These are phyloP conservation scores for Alces alces DNA, from an alignment of 2,113 vertebrate species.

Conservation along the genomic window DNA sequence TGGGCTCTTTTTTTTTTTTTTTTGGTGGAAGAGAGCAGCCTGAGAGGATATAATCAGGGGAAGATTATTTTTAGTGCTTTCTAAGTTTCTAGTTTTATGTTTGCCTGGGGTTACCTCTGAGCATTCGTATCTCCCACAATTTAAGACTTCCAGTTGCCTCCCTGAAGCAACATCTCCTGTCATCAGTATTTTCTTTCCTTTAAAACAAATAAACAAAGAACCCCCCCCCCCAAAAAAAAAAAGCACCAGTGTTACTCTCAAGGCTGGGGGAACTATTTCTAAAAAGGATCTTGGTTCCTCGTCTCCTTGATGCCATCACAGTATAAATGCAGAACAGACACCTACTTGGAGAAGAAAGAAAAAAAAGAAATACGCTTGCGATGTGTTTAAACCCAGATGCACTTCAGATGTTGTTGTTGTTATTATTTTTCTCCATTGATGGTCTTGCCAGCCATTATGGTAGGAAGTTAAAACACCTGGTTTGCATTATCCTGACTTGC, in stretches of 20 bases:
- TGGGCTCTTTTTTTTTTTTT: neutral
- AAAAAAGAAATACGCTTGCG: constrained; percentile 17
- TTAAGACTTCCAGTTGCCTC: neutral
- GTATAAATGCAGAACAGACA: constrained; percentile 60
- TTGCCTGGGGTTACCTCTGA: neutral
- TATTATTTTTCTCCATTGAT: neutral
- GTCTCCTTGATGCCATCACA: constrained; percentile 13
- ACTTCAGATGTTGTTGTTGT: constrained; percentile 52
- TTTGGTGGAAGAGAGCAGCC: neutral
- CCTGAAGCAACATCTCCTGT: neutral
- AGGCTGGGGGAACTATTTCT: neutral
- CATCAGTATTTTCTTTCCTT: constrained; percentile 8
- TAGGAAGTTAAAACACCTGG: constrained; percentile 53
- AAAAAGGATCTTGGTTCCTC: neutral
- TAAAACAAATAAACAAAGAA: neutral
- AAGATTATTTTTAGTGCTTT: neutral
- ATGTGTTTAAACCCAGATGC: constrained; percentile 58
- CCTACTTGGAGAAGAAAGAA: constrained; percentile 55
- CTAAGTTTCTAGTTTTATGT: neutral
- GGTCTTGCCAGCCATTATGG: constrained; percentile 55
- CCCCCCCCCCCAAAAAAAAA: neutral
- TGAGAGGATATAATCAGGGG: neutral
- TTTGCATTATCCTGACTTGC: constrained; percentile 29
- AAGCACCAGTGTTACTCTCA: neutral
- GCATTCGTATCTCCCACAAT: neutral